Evolutionary conservation across 2,113 vertebrate genomes (phyloP), one percentile per base, ranked within the genome.

Genomic region (Oriolus oriolus): DNA sequence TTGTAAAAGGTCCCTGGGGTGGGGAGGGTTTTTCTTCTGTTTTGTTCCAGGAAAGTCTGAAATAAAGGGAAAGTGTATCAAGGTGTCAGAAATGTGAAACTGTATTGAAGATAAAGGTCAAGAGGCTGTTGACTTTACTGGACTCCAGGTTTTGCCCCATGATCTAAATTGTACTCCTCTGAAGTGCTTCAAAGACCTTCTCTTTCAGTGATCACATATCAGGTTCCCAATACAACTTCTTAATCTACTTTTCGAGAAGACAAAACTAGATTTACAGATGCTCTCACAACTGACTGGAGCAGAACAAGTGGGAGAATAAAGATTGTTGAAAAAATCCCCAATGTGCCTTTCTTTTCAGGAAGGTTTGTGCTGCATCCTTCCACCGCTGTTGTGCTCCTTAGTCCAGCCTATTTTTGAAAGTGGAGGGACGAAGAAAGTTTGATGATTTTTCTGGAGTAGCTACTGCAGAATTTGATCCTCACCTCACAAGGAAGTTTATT

Each of bases 321-420:
- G n/a, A 69, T 28, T 1, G 1, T 3, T 54, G n/a, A 33, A 63
- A 13, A 10, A 74, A 27, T 3, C 1, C 1, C 13, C 7, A 6
- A 18, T 24, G n/a, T 50, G 8, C 5, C 9, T 66, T 80, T 63
- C 50, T 39, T 75, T 88, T 68, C 52, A 56, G 44, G 35, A 56
- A 60, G 12, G 9, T 78, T 81, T 87, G 11, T 31, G 21, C 59
- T 68, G 19, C 41, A 35, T 19, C 13, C 47, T 91, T 89, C 35
- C 18, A 77, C 14, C 17, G 26, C 20, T 86, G 26, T 14, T 37
- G 66, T 76, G 37, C 12, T 86, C 37, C 68, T 77, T 56, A 57
- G 54, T 23, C 31, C 47, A 91, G 18, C 6, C 41, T 69, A 8
- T 16, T 89, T 89, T 59, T 52, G 16, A 44, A 77, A 76, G 49